Evolutionary conservation across 1,140 invertebrate species (phyloP).

Genomic region (Oedothorax gibbosus): DNA sequence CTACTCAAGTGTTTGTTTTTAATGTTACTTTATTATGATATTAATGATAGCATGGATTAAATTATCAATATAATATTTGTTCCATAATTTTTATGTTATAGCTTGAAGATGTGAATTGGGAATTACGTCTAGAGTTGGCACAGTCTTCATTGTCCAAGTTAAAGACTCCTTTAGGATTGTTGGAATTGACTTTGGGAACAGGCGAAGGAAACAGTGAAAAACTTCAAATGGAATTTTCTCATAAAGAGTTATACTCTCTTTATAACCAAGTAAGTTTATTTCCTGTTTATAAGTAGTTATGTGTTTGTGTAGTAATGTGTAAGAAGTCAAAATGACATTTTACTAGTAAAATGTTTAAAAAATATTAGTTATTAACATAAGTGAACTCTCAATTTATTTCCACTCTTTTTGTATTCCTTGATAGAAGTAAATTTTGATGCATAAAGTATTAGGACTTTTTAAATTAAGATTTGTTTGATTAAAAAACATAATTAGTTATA

Average conservation of each 20-base stretch:
- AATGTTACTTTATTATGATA: too few species aligned
- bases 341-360: background rate
- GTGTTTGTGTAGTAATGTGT: too few species aligned
- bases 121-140: constrained; percentile 42
- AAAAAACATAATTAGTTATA: background rate
- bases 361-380: too few species aligned
- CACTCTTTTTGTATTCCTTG: too few species aligned
- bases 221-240: constrained; percentile 54
- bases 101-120: constrained; percentile 55
- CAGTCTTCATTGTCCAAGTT: constrained; percentile 46
- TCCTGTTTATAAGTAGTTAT: too few species aligned
- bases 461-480: background rate
- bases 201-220: constrained; percentile 31
- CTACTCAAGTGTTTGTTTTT: too few species aligned
- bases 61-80: too few species aligned
- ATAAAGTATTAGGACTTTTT: too few species aligned
- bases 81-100: constrained; percentile 26
- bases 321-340: background rate
- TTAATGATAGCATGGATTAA: too few species aligned
- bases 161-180: constrained; percentile 41
- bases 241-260: constrained; percentile 51
- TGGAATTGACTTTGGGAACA: constrained; percentile 35
- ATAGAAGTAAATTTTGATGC: too few species aligned
- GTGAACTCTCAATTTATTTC: too few species aligned
- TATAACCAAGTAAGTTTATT: constrained; percentile 49